Evolutionary conservation across 1,140 invertebrate species (phyloP), one percentile per base, ranked within the genome.

Genomic region (Drosophila bocqueti): DNA sequence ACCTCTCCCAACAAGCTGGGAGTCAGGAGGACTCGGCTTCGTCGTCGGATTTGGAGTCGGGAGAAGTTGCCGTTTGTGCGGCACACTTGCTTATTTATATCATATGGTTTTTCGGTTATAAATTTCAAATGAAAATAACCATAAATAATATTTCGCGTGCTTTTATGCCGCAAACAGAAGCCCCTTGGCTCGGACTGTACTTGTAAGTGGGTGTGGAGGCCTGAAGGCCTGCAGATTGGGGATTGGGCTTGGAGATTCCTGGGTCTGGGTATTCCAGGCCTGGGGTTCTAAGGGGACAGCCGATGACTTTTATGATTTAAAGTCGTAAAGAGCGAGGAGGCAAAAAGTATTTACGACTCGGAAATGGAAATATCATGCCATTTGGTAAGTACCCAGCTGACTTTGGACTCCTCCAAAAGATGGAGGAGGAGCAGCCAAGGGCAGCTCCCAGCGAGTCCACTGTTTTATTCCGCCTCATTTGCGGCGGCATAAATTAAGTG

Each of bases 291-390:
- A 50, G 72, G 76, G 79, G 65, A 82, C 78, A 78, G 71, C 65
- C 73, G 72, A 87, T 71, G 84, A 74, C 59, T 80, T 80, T 89
- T 90, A 90, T 89, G 85, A 90, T 89, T 89, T 90, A 89, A 89
- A 89, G 78, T 79, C 85, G 72, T 84, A 89, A 89, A 89, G 66
- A 57, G 86, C 75, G 38, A n/a, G 49, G 57, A 47, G 74, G 59
- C 84, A 67, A 68, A 73, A 81, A 81, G 87, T 84, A 89, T 89
- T 89, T 89, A 89, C 84, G 84, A 89, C 77, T 74, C 69, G 66
- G 83, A 77, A 87, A 87, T 87, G 83, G 80, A 89, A 87, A 78
- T 78, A 77, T 68, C 74, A 78, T 89, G 72, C 62, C 84, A 63
- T 78, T 72, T 65, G 59, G 81, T 76, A 84, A 84, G 85, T 89